phyloP scores from a whole-genome alignment of 2,113 vertebrate species.

The Isichthys henryi region DNA sequence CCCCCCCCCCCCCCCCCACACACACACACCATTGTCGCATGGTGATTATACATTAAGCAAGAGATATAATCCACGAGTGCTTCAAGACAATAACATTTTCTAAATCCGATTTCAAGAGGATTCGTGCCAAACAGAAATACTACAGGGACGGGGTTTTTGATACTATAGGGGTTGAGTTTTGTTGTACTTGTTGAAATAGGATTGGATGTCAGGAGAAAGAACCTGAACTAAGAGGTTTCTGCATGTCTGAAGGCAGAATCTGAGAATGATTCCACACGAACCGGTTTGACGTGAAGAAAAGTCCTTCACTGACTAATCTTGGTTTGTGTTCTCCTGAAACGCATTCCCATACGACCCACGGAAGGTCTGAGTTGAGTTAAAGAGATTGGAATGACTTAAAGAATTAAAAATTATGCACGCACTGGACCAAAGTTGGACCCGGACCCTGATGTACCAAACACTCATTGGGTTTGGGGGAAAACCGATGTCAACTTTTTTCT shows the following conservation, averaged over 20 bases:
- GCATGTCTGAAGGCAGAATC: background rate
- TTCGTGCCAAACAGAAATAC: background rate
- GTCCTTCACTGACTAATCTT: background rate
- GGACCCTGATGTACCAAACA: background rate
- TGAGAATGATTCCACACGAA: background rate
- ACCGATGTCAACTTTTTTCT: background rate
- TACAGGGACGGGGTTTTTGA: background rate
- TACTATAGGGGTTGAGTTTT: background rate
- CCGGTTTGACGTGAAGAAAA: background rate
- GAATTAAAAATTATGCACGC: background rate
- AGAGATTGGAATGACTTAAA: background rate
- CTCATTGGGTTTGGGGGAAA: background rate
- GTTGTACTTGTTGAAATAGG: background rate
- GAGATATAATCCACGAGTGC: background rate
- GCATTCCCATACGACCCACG: background rate
- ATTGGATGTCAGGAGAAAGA: background rate
- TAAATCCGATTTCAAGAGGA: slow-evolving; percentile 14
- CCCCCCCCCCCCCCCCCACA: background rate
- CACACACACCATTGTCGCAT: background rate
- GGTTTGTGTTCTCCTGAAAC: background rate
- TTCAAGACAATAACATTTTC: background rate
- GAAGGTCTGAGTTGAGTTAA: background rate
- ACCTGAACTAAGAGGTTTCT: background rate
- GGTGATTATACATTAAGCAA: background rate
- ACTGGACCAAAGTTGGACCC: background rate